phyloP scores from a whole-genome alignment of 2,797 vertebrate genomes.

The Paedocypris micromegethes region DNA sequence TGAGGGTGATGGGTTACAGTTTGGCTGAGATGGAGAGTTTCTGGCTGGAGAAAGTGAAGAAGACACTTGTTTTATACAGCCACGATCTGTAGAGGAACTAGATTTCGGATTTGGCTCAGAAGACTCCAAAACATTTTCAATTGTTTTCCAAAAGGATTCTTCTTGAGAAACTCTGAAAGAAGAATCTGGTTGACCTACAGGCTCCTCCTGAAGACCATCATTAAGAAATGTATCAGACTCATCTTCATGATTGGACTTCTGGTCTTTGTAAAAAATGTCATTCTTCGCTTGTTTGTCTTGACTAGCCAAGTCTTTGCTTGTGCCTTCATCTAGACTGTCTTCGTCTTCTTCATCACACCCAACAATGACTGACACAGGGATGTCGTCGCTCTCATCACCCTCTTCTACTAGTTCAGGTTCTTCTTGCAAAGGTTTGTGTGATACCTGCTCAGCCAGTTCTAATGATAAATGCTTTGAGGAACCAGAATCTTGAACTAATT shows the following conservation, averaged over 20 bases:
- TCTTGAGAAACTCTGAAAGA: no score
- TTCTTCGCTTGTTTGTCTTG: slow-evolving; percentile 50
- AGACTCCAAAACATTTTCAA: no score
- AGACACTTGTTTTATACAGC: background rate
- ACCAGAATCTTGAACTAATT: slow-evolving; percentile 13
- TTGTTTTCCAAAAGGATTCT: slow-evolving; percentile 2
- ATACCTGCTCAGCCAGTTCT: background rate
- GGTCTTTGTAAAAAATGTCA: slow-evolving; percentile 33
- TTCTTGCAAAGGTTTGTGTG: background rate
- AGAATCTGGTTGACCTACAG: background rate
- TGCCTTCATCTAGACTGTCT: slow-evolving; percentile 40
- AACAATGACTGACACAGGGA: slow-evolving; percentile 58
- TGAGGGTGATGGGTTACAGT: slow-evolving; percentile 1
- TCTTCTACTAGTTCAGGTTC: slow-evolving; percentile 11
- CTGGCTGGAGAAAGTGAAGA: background rate
- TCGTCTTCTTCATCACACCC: slow-evolving; percentile 32
- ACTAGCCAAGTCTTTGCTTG: slow-evolving; percentile 11
- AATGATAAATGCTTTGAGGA: slow-evolving; percentile 17
- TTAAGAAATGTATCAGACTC: slow-evolving; percentile 8
- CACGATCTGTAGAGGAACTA: background rate
- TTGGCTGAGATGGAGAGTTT: background rate
- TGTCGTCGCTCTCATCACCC: slow-evolving; percentile 28
- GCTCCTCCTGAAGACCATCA: background rate
- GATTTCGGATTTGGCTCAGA: background rate
- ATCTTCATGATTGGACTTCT: slow-evolving; percentile 27